Percentiles rank a stretch among this genome's conserved stretches.
phyloP scores from a whole-genome alignment of 1,140 invertebrate genomes.

The Ceratina australensis region DNA sequence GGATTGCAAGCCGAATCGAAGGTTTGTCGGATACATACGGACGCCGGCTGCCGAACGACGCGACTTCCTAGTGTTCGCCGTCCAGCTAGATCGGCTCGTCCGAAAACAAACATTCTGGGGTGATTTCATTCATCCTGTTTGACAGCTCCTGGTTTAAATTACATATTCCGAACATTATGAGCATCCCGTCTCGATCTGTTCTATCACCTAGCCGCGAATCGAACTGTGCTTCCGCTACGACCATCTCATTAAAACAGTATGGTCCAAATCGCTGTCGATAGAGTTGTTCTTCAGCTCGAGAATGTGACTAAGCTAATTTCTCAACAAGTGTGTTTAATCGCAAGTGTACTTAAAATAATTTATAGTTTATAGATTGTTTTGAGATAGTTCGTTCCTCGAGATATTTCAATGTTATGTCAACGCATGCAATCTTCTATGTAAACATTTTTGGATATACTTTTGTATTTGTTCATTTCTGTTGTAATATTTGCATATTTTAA shows the following conservation, averaged over 20 bases:
- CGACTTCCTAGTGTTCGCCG: constrained; percentile 38
- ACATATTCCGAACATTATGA: constrained; percentile 34
- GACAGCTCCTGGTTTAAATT: constrained; percentile 55
- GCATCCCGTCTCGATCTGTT: not conserved
- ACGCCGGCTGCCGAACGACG: constrained; percentile 33
- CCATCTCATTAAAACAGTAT: constrained; percentile 24
- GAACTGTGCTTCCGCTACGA: constrained; percentile 15
- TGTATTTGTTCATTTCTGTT: constrained; percentile 7
- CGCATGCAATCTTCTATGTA: constrained; percentile 10
- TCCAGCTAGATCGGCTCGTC: constrained; percentile 33
- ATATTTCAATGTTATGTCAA: constrained; percentile 2
- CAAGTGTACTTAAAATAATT: constrained; percentile 30
- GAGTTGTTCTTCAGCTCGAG: constrained; percentile 16
- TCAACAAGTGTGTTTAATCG: constrained; percentile 48
- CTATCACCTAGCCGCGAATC: constrained; percentile 16
- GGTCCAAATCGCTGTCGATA: constrained; percentile 4
- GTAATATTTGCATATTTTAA: not conserved
- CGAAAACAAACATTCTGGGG: constrained; percentile 62
- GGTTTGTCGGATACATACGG: constrained; percentile 7
- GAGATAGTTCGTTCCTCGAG: not conserved
- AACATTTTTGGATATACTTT: constrained; percentile 13
- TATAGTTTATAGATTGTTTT: not conserved
- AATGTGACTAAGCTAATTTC: constrained; percentile 40
- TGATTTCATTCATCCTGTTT: constrained; percentile 50
- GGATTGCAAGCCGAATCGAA: constrained; percentile 9